phyloP scores from a whole-genome alignment of 2,113 vertebrate species.

The Cavia porcellus region DNA sequence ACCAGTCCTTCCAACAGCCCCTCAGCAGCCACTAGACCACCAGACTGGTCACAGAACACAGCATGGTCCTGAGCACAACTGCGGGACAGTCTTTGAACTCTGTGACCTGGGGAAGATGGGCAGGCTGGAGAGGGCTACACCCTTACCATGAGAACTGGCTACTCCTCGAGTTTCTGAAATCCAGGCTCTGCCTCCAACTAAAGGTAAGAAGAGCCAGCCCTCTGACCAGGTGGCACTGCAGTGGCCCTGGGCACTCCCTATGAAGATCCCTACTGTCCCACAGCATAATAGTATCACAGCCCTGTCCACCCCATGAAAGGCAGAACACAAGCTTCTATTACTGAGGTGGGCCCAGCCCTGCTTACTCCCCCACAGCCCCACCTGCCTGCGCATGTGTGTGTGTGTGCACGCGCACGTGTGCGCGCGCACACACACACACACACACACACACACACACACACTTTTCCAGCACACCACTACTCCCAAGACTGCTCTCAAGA shows the following conservation, averaged over 20 bases:
- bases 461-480: slow-evolving; percentile 85
- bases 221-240: background rate
- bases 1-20: background rate
- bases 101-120: background rate
- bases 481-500: slow-evolving; percentile 71
- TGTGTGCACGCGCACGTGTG: too few relatives aligned
- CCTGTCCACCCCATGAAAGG: background rate
- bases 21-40: background rate
- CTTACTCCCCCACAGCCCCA: slow-evolving; percentile 47
- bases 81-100: background rate
- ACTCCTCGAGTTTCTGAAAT: slow-evolving; percentile 34
- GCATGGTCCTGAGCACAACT: background rate
- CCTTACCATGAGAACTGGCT: background rate
- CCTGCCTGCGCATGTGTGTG: background rate
- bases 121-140: background rate
- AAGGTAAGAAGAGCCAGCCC: background rate
- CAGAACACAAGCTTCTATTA: background rate
- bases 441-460: too few relatives aligned
- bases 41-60: background rate
- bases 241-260: background rate
- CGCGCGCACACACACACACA: too few relatives aligned
- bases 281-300: background rate
- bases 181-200: slow-evolving; percentile 16
- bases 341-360: background rate
- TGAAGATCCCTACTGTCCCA: background rate